Conservation (phyloP, 2,797 vertebrate species). For the Phoeniculus purpureus region DNA sequence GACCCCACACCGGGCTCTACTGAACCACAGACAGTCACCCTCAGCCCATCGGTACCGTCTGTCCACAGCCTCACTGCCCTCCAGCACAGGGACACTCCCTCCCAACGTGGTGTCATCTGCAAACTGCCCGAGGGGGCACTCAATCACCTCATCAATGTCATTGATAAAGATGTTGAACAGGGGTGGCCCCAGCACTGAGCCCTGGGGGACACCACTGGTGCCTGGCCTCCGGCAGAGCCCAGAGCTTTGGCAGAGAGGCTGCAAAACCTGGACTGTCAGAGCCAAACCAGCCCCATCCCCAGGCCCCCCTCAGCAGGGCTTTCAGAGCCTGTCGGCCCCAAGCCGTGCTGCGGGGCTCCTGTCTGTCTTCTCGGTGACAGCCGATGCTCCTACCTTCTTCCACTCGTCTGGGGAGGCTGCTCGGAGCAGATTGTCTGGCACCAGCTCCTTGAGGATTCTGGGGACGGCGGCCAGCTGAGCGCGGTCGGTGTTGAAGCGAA, state of each 20-base stretch:
- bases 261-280: not conserved
- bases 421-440: conserved; percentile 89
- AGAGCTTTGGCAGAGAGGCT: not conserved
- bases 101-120: too few species aligned
- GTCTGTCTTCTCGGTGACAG: not conserved
- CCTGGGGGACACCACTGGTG: too few species aligned
- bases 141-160: too few species aligned
- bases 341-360: not conserved
- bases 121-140: too few species aligned
- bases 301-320: not conserved
- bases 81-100: too few species aligned
- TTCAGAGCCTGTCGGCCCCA: not conserved
- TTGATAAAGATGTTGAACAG: too few species aligned
- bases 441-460: conserved; percentile 89
- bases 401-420: conserved; percentile 89
- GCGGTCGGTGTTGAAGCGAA: conserved; percentile 82
- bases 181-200: too few species aligned
- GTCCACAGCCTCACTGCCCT: too few species aligned
- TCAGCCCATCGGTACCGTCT: too few species aligned
- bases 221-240: too few species aligned
- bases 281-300: not conserved
- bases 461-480: conserved; percentile 82
- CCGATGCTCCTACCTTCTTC: conserved; percentile 86
- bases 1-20: too few species aligned
- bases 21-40: too few species aligned